phyloP scores from a whole-genome alignment of 2,797 vertebrate genomes.

The Phoebastria nigripes region DNA sequence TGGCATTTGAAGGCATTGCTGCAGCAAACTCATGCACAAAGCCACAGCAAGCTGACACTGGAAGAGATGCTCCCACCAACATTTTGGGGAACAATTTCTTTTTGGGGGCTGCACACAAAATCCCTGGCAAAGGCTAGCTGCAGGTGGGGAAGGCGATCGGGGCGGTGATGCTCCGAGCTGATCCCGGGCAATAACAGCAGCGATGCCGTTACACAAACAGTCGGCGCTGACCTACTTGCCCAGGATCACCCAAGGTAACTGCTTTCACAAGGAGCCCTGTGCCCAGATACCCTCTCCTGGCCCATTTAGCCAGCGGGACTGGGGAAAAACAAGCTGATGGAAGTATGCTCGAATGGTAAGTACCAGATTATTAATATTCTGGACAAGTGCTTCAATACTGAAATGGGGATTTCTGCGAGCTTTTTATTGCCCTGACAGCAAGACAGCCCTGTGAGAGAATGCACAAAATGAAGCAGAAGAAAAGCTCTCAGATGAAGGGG shows the following conservation, averaged over 20 bases:
- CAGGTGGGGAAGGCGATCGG: background rate
- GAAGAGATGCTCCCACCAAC: background rate
- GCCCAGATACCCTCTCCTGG: background rate
- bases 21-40: background rate
- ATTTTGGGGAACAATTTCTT: background rate
- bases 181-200: background rate
- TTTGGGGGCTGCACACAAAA: background rate
- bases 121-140: background rate
- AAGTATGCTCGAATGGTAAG: background rate
- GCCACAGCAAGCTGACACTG: background rate
- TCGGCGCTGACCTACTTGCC: slow-evolving; percentile 29
- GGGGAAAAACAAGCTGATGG: background rate
- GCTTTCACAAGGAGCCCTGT: background rate
- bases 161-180: background rate
- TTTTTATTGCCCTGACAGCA: slow-evolving; percentile 44
- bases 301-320: background rate
- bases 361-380: slow-evolving; percentile 15
- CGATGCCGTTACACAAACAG: background rate
- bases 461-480: background rate
- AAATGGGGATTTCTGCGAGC: slow-evolving; percentile 6
- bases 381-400: background rate
- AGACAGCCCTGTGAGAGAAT: background rate
- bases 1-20: rapidly evolving
- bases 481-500: background rate
- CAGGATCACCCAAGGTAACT: slow-evolving; percentile 30